Percentiles rank a stretch among this genome's conserved stretches.
Evolutionary conservation across 1,140 invertebrate genomes (phyloP).

Genomic region (Stratiolaelaps scimitus): DNA sequence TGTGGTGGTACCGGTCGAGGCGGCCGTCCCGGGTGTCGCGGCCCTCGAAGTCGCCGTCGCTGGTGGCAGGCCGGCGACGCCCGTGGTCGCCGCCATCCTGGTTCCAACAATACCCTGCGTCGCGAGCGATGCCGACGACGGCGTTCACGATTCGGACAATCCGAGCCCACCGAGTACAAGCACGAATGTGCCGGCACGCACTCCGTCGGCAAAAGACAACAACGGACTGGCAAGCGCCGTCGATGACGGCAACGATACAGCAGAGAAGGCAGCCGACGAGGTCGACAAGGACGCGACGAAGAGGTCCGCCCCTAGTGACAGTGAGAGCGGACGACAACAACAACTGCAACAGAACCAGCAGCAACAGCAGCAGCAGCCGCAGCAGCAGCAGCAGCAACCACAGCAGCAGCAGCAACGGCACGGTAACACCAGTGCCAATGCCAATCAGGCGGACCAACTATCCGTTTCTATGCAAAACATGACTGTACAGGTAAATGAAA

Average conservation of each 20-base stretch:
- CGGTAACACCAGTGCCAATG: neutral
- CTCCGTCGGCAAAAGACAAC: slow-evolving; percentile 17
- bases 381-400: neutral
- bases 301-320: neutral
- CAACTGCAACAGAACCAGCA: neutral
- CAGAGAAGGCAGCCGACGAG: neutral
- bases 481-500: neutral
- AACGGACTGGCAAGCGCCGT: neutral
- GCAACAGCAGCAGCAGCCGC: neutral
- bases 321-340: neutral
- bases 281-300: neutral
- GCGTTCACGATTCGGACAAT: neutral
- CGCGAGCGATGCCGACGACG: neutral
- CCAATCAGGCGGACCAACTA: neutral
- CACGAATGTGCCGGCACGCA: neutral
- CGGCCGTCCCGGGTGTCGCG: neutral
- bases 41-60: neutral
- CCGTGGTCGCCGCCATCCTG: neutral
- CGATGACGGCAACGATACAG: neutral
- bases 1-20: neutral
- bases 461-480: slow-evolving; percentile 26
- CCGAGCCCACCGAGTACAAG: neutral
- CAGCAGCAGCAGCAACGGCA: neutral
- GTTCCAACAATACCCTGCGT: neutral
- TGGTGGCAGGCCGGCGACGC: neutral